Conservation (phyloP, 2,888 invertebrate genomes). For the Rosalia funebris region DNA sequence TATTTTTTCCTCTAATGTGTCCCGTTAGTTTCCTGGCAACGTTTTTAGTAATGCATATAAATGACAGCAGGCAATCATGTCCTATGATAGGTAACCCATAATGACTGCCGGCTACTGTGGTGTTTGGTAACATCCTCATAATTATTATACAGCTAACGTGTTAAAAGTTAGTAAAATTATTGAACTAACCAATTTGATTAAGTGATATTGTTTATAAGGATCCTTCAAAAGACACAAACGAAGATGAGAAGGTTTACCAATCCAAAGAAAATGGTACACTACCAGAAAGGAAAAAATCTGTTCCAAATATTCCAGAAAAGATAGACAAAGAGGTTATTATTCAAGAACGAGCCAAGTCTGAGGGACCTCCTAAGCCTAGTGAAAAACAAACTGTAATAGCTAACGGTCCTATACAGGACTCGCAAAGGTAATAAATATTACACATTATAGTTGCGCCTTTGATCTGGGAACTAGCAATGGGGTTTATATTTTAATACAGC, state of each 20-base stretch:
- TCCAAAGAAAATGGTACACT: slow-evolving; percentile 18
- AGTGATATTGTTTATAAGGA: slow-evolving; percentile 31
- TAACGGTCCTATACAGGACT: slow-evolving; percentile 35
- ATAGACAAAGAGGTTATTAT: slow-evolving; percentile 37
- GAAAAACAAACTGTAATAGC: slow-evolving; percentile 30
- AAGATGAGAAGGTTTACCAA: slow-evolving; percentile 4
- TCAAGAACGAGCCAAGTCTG: slow-evolving; percentile 42
- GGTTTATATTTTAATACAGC: no score
- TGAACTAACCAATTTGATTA: no score
- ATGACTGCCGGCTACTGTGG: no score
- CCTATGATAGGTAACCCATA: no score
- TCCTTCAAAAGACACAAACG: slow-evolving; percentile 24
- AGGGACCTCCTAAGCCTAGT: slow-evolving; percentile 38
- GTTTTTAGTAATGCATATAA: no score
- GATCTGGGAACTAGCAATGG: no score
- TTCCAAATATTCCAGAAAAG: slow-evolving; percentile 45
- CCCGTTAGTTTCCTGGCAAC: no score
- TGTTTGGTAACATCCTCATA: no score
- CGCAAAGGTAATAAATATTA: slow-evolving; percentile 28
- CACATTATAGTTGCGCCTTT: not conserved
- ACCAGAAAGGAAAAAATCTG: slow-evolving; percentile 45
- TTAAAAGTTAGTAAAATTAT: no score
- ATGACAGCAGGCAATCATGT: no score
- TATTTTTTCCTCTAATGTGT: no score
- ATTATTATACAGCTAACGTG: no score